Evolutionary conservation across 2,888 invertebrate genomes (phyloP), one percentile per base, ranked within the genome.

Genomic region (Byasa hedistus): DNA sequence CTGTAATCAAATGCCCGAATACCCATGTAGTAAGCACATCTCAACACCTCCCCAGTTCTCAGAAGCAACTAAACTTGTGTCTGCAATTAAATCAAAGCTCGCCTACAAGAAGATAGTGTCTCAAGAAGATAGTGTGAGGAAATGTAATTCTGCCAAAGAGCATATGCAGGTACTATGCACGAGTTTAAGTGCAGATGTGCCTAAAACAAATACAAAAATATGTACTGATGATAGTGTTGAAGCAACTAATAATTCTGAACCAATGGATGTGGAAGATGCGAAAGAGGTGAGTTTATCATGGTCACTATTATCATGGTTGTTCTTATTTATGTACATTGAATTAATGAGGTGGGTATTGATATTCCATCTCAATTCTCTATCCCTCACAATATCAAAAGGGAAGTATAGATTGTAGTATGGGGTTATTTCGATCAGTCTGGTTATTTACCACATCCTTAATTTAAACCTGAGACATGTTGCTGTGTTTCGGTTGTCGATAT

Each of bases 1-100:
- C 66, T 85, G 82, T 64, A 89, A 82, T 74, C 88, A 89, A 70
- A 85, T 79, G n/a, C 80, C 85, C 0, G 91, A 90, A 59, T 90
- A 90, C 70, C 86, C 89, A 0, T 86, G 83, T 56, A 85, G 85
- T 73, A 90, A 89, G 70, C 90, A 90, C 72, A 91, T 91, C 0
- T 80, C 85, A 0, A 91, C 91, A 0, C 91, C 91, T 0, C 91
- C 91, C 15, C 91, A 91, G 75, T 91, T 91, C 73, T 89, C 86
- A 0, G 87, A 90, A 76, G 91, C 91, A 1, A 90, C 82, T 67
- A 88, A 91, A 73, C 76, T 91, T 32, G 81, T 91, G 32, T 88
- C 89, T 0, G 89, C 90, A 2, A 91, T 91, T 3, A 91, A 91
- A 73, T 89, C 90, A 0, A 91, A 87, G 65, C 70, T 91, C 48